Percentiles rank a stretch among this genome's conserved stretches.
phyloP scores from a whole-genome alignment of 2,888 invertebrate species.

The Lordiphosa andalusiaca region DNA sequence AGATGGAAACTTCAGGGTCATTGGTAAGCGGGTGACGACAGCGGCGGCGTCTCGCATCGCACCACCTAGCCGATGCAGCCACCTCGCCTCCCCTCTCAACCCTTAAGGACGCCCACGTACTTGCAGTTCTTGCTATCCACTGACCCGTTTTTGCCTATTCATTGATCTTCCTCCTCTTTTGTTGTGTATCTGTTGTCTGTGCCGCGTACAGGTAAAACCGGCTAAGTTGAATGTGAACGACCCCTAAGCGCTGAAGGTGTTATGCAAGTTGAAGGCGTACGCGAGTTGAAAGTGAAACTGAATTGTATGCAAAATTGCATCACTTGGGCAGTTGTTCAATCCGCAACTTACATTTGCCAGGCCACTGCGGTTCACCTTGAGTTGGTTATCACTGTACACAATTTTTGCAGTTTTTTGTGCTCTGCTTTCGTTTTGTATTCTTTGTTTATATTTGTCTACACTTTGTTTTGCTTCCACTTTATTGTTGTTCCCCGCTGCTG shows the following conservation, averaged over 20 bases:
- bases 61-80: constrained; percentile 9
- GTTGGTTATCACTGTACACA: constrained; percentile 5
- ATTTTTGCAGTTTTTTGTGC: constrained; percentile 29
- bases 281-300: constrained; percentile 3
- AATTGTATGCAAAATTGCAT: background rate
- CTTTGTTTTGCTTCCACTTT: constrained; percentile 55
- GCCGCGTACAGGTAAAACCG: constrained; percentile 53
- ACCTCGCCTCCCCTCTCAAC: constrained; percentile 6
- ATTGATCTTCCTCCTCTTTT: constrained; percentile 58
- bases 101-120: constrained; percentile 52
- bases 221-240: constrained; percentile 57
- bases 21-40: constrained; percentile 28
- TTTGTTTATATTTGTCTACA: constrained; percentile 67
- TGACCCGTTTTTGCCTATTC: constrained; percentile 70
- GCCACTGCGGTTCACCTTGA: constrained; percentile 4
- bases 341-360: too few species aligned
- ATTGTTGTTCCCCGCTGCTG: constrained; percentile 37
- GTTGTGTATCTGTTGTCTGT: constrained; percentile 39
- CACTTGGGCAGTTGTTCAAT: background rate
- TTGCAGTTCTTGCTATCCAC: constrained; percentile 36
- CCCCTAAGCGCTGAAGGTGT: constrained; percentile 33
- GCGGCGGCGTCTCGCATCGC: constrained; percentile 13
- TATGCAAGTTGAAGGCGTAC: background rate
- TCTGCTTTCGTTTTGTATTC: constrained; percentile 51
- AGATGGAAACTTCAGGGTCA: constrained; percentile 53